Percentiles rank a stretch among this genome's conserved stretches.
Evolutionary conservation across 2,797 vertebrate genomes (phyloP).

Genomic region (Squalus acanthias): DNA sequence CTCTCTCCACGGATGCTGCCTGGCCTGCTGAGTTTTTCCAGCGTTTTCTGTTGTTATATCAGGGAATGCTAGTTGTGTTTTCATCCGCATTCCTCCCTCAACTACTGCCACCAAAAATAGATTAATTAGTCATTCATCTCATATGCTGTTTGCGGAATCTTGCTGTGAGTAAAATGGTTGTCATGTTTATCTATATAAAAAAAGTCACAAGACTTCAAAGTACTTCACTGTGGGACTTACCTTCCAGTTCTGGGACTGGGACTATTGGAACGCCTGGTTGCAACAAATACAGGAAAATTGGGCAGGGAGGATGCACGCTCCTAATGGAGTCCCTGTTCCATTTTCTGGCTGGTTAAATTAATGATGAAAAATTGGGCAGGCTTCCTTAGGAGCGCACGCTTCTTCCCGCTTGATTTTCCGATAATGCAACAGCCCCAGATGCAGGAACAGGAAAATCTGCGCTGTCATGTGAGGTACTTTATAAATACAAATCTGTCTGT

Average conservation of each 20-base stretch:
- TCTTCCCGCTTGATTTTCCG: background rate
- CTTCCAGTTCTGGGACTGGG: background rate
- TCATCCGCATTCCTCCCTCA: background rate
- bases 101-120: background rate
- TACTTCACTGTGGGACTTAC: background rate
- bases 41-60: too few relatives aligned
- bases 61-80: background rate
- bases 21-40: too few relatives aligned
- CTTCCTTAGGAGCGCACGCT: background rate
- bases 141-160: background rate
- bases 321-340: background rate
- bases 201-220: background rate
- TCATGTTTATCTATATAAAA: background rate
- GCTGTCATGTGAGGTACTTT: background rate
- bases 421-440: background rate
- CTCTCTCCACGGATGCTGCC: too few relatives aligned
- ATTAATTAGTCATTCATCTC: background rate
- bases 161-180: background rate
- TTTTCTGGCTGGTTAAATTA: background rate
- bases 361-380: background rate
- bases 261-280: background rate
- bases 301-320: background rate
- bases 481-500: background rate
- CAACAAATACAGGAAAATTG: too few relatives aligned
- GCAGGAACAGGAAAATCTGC: background rate